Evolutionary conservation across 2,797 vertebrate genomes (phyloP).

Genomic region (Discoglossus pictus): DNA sequence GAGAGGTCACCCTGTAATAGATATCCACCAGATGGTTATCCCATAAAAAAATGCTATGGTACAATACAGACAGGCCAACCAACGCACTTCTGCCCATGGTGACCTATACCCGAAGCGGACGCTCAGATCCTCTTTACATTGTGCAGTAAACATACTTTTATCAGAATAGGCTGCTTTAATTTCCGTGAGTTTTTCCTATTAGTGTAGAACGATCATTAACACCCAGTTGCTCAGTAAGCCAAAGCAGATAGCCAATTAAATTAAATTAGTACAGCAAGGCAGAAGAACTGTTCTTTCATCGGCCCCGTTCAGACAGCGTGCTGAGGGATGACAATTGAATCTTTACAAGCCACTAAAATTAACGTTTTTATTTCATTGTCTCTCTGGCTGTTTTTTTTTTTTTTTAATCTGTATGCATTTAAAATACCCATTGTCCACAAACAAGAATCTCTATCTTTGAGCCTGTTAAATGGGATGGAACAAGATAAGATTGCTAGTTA

Average conservation of each 20-base stretch:
- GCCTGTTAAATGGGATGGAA: conserved; percentile 58
- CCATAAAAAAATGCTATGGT: too few relatives aligned
- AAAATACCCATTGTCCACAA: conserved; percentile 47
- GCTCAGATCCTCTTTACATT: neutral
- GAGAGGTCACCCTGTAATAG: too few relatives aligned
- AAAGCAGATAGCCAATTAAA: conserved; percentile 68
- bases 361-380: conserved; percentile 49
- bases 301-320: conserved; percentile 56
- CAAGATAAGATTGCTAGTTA: conserved; percentile 53
- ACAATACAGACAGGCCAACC: too few relatives aligned
- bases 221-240: conserved; percentile 73
- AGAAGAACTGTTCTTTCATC: conserved; percentile 66
- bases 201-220: conserved; percentile 70
- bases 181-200: conserved; percentile 67
- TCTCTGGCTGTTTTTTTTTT: conserved; percentile 55
- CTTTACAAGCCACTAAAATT: conserved; percentile 61
- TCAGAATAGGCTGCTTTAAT: conserved; percentile 57
- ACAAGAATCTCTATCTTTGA: conserved; percentile 50
- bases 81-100: too few relatives aligned
- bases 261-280: conserved; percentile 71
- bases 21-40: too few relatives aligned
- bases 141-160: conserved; percentile 36
- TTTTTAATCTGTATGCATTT: conserved; percentile 46
- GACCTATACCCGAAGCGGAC: too few relatives aligned
- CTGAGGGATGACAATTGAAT: conserved; percentile 56